Evolutionary conservation across 1,140 invertebrate species (phyloP), one percentile per base, ranked within the genome.

Genomic region (Euwallacea fornicatus): DNA sequence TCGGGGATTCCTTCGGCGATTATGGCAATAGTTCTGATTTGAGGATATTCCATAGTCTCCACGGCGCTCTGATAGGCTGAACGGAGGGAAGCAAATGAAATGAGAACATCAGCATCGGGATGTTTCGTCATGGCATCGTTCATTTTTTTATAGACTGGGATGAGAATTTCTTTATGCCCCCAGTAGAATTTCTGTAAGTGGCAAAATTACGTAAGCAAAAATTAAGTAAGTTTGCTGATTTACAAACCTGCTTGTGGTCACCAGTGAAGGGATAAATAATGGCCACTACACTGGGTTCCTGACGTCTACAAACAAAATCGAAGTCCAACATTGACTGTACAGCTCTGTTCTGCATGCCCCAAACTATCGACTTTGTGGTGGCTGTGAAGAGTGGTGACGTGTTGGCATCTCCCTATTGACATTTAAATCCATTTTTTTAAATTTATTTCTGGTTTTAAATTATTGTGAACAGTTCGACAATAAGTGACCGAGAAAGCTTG

Each of bases 1-100:
- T 99, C 97, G 0, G 97, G 97, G 73, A 99, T 99, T 47, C 98
- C 98, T 84, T 99, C 98, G 15, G 97, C 98, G 79, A 99, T 99
- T 75, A 99, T 99, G 10, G 98, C 96, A 73, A 99, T 97, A 0
- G 95, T 95, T 80, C 94, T 88, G 65, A 99, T 97, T 79, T 98
- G 96, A 6, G 94, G 91, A 82, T 91, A 98, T 59, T 92, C 87
- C 82, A 98, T 85, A 2, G 96, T 83, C 82, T 99, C 97, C 68
- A 99, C 83, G 0, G 98, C 97, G 73, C 94, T 97, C 65, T 99
- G 97, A 81, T 98, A 99, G 0, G 98, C 98, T 0, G 97, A 99
- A 69, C 98, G 87, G 7, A 99, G 83, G 0, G 98, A 99, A 0
- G 98, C 98, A 84, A 99, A 99, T 76, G 96, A 99, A n/a, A 99